Evolutionary conservation across 2,113 vertebrate species (phyloP).

Genomic region (Okapia johnstoni): DNA sequence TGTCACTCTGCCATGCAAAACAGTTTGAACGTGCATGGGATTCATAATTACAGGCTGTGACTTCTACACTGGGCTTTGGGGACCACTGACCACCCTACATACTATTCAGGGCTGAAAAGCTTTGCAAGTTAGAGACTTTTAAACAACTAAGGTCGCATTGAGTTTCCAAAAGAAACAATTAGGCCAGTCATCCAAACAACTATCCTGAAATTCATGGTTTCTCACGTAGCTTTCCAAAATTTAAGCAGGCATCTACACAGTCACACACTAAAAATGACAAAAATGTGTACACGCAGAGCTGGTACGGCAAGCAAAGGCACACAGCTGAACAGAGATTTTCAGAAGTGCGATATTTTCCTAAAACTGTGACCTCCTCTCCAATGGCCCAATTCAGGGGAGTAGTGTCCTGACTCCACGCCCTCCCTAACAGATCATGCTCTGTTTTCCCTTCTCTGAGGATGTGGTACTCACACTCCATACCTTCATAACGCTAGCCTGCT

Average conservation of each 20-base stretch:
- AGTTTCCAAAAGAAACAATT: background rate
- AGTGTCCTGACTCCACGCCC: rapidly evolving
- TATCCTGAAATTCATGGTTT: background rate
- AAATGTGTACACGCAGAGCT: background rate
- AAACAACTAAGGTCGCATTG: constrained; percentile 24
- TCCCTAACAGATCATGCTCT: background rate
- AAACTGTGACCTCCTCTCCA: background rate
- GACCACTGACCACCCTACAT: background rate
- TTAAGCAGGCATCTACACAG: background rate
- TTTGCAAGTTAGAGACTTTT: constrained; percentile 4
- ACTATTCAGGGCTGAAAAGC: constrained; percentile 24
- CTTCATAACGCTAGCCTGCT: rapidly evolving
- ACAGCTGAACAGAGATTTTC: background rate
- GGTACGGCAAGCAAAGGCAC: background rate
- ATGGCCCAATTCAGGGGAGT: background rate
- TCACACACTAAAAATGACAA: background rate
- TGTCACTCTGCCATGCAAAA: constrained; percentile 32
- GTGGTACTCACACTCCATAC: rapidly evolving
- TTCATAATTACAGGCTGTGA: background rate
- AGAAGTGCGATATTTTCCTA: background rate
- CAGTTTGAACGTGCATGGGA: background rate
- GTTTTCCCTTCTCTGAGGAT: background rate
- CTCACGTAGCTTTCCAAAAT: constrained; percentile 13
- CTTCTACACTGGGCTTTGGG: background rate
- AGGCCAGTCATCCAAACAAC: constrained; percentile 5